Base-by-base conservation (phyloP, 2,888 invertebrate species). In the Ctenicera cuprea region DNA sequence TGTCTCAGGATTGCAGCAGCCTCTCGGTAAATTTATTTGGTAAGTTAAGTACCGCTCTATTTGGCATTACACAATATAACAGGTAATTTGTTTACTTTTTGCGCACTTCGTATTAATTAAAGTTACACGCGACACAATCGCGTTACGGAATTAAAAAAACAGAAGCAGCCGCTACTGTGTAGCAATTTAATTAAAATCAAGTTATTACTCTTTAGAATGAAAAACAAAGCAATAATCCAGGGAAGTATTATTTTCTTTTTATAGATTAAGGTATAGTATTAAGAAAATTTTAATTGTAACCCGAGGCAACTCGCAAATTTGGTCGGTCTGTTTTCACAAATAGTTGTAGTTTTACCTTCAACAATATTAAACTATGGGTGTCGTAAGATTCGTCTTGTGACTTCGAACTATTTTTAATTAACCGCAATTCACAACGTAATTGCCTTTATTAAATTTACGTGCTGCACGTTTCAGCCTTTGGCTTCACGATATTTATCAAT, bases 21-120 rank as follows among this genome's bases (percentile, higher is more conserved):
- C 11, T 48, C 48, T 48, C 48, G 20, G 33, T 63, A 48, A 63
- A 65, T 65, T 64, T 64, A 64, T 64, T 64, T 64, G 64, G 48
- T 50, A 64, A 64, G 12, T 43, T 43, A 62, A 37, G 59, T 59
- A 59, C 33, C 65, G 65, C 65, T 50, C 65, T 65, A 65, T 65
- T 63, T 50, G 65, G 52, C 38, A 26, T 65, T 65, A 52, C 65
- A 52, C 65, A 65, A 65, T 52, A 18, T 22, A 18, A 18, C 43
- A 63, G 41, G 65, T 52, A 52, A 65, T 65, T 63, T 65, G 52
- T 65, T 63, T 52, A 22, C 52, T 52, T 65, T 52, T 65, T 52
- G 52, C 37, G 38, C 14, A 26, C 52, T 18, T 65, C 22, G 52
- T 16, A 63, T 45, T 63, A 63, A 45, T 63, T 63, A 45, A 65